These are phyloP conservation scores for Diorhabda sublineata DNA, from an alignment of 1,140 invertebrate species.

Conservation along the genomic window DNA sequence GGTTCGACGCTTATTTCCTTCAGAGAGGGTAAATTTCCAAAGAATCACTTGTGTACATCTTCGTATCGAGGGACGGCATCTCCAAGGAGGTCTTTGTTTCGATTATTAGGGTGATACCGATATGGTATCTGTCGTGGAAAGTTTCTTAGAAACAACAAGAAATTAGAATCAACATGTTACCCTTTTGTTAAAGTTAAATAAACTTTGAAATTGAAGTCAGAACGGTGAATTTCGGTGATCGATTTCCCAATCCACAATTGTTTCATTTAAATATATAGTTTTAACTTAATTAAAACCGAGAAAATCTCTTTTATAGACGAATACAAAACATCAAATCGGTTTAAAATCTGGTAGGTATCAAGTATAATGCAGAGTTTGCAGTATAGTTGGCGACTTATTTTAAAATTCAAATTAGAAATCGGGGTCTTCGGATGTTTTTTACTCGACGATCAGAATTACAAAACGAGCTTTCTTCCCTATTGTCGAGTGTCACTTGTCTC, in stretches of 20 bases:
- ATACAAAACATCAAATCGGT: too few relatives aligned
- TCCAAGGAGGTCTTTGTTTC: not conserved
- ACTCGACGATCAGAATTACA: slow-evolving; percentile 31
- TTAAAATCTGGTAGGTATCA: too few relatives aligned
- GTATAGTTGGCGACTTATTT: slow-evolving; percentile 16
- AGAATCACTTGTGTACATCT: slow-evolving; percentile 2
- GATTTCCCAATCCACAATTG: too few relatives aligned
- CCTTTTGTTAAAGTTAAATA: not conserved
- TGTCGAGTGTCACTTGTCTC: slow-evolving; percentile 24
- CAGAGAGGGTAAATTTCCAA: slow-evolving; percentile 6
- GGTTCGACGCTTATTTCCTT: slow-evolving; percentile 30
- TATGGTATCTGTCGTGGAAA: not conserved
- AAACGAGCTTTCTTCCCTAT: slow-evolving; percentile 25
- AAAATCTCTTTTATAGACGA: too few relatives aligned
- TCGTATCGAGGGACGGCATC: not conserved
- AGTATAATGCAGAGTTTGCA: not conserved
- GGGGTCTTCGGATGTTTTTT: slow-evolving; percentile 26
- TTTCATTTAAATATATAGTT: too few relatives aligned
- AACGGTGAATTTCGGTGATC: too few relatives aligned
- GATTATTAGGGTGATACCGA: not conserved
- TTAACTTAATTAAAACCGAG: too few relatives aligned
- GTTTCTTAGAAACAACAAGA: not conserved
- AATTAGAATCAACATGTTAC: not conserved
- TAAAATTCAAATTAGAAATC: slow-evolving; percentile 35
- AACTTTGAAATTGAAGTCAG: not conserved